phyloP scores from a whole-genome alignment of 2,113 vertebrate genomes.

The Oryzias woworae region DNA sequence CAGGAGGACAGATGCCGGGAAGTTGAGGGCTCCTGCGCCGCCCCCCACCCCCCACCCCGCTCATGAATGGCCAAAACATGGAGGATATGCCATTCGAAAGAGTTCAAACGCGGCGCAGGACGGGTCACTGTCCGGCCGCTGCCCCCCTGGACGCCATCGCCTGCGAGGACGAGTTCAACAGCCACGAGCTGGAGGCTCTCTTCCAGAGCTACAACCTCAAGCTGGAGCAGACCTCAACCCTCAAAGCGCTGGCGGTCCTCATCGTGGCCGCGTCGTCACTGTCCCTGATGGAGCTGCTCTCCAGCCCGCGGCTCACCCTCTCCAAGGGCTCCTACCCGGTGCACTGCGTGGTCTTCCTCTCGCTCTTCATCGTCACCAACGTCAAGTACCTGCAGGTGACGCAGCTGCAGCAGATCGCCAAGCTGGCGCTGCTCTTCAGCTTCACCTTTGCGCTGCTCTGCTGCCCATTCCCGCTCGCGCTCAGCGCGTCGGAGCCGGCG shows the following conservation, averaged over 20 bases:
- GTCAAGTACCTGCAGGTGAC: slow-evolving; percentile 95
- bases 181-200: slow-evolving; percentile 93
- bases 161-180: slow-evolving; percentile 91
- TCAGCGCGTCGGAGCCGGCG: slow-evolving; percentile 66
- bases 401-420: slow-evolving; percentile 95
- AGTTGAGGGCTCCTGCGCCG: slow-evolving; percentile 68
- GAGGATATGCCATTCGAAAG: slow-evolving; percentile 87
- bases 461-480: slow-evolving; percentile 89
- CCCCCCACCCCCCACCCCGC: slow-evolving; percentile 39
- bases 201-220: slow-evolving; percentile 98
- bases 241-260: slow-evolving; percentile 92
- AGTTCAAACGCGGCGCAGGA: slow-evolving; percentile 86
- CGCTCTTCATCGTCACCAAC: slow-evolving; percentile 96
- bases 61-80: slow-evolving; percentile 97
- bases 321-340: slow-evolving; percentile 95
- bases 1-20: slow-evolving; percentile 42
- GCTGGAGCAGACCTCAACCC: slow-evolving; percentile 94
- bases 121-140: slow-evolving; percentile 77
- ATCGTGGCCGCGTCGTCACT: slow-evolving; percentile 90
- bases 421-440: slow-evolving; percentile 93
- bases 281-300: slow-evolving; percentile 90
- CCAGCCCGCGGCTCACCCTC: slow-evolving; percentile 87
- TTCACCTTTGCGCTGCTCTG: slow-evolving; percentile 96
- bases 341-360: slow-evolving; percentile 96
- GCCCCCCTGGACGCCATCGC: slow-evolving; percentile 78